Evolutionary conservation across 2,797 vertebrate species (phyloP), one percentile per base, ranked within the genome.

Genomic region (Vultur gryphus): DNA sequence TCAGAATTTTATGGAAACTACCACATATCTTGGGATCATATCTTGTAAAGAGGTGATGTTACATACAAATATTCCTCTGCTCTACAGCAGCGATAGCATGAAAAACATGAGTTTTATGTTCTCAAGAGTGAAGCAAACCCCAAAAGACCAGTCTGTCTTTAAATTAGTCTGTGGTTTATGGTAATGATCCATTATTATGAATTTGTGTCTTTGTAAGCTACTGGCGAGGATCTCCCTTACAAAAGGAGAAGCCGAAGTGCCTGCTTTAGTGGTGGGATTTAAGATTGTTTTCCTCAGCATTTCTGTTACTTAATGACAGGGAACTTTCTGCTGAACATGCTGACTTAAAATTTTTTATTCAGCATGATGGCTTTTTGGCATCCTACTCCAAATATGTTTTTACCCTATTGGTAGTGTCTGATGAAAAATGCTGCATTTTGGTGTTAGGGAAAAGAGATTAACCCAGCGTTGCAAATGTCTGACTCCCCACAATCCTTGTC

Each of bases 21-120:
- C 84, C 62, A 52, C 9, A 1, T 13, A 1, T 52, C 81, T 95
- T 89, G 88, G 26, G 81, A 62, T 85, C 6, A 8, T 85, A 71
- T 94, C 84, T 94, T 97, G 87, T 89, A 87, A 95, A 93, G 90
- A 90, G 49, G 12, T 66, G 66, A n/a, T 2, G 9, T 62, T 90
- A 80, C 83, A 29, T n/a, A 43, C 59, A 90, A 96, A 85, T 62
- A 41, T 84, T 91, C 13, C 33, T 92, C 69, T 89, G 69, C 77
- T 92, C 83, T 93, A 25, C 75, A 41, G 48, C 75, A 91, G n/a
- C 0, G 1, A 61, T 35, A 76, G 28, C 19, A 25, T 84, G 61
- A 81, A 65, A 94, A 91, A 76, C 72, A 29, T 49, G 67, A 81
- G 16, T 10, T 84, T 76, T 76, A 31, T 62, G 33, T 86, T 89